Percentiles rank a stretch among this genome's conserved stretches.
phyloP scores from a whole-genome alignment of 2,888 invertebrate species.

The Auanema sp. region DNA sequence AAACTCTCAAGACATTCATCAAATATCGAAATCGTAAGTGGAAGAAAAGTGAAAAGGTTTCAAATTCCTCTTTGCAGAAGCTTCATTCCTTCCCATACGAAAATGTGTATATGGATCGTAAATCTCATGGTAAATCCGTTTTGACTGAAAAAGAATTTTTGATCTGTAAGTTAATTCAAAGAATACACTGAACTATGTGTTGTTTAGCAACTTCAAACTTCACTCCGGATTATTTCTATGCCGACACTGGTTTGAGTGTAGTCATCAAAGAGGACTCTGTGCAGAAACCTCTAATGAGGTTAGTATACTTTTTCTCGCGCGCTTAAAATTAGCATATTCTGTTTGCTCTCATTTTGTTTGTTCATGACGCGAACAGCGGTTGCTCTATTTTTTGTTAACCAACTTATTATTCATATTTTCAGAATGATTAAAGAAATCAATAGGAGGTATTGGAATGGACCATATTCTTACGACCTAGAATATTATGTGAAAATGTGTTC shows the following conservation, averaged over 20 bases:
- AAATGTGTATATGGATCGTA: conserved; percentile 9
- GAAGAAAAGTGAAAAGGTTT: not conserved
- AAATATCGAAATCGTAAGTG: not conserved
- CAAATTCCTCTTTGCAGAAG: not conserved
- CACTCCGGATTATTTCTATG: conserved; percentile 8
- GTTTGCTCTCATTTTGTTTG: not conserved
- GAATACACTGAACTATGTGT: too few species aligned
- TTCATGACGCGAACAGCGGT: not conserved
- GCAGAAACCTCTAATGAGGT: conserved; percentile 2
- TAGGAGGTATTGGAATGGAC: not conserved
- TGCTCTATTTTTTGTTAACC: not conserved
- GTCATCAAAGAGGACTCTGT: not conserved
- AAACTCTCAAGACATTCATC: not conserved
- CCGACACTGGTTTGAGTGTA: conserved; percentile 4
- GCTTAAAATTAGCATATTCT: conserved; percentile 3
- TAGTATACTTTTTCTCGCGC: not conserved
- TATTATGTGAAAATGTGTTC: conserved; percentile 5
- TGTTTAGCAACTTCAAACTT: conserved; percentile 8
- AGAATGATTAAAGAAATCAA: conserved; percentile 2
- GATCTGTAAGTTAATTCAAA: conserved; percentile 2
- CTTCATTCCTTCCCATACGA: conserved; percentile 6
- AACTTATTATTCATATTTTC: conserved; percentile 7
- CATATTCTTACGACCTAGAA: not conserved
- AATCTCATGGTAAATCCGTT: conserved; percentile 10
- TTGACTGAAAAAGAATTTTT: conserved; percentile 7